Conservation (phyloP, 2,888 invertebrate genomes). For the Phrixothrix hirtus region DNA sequence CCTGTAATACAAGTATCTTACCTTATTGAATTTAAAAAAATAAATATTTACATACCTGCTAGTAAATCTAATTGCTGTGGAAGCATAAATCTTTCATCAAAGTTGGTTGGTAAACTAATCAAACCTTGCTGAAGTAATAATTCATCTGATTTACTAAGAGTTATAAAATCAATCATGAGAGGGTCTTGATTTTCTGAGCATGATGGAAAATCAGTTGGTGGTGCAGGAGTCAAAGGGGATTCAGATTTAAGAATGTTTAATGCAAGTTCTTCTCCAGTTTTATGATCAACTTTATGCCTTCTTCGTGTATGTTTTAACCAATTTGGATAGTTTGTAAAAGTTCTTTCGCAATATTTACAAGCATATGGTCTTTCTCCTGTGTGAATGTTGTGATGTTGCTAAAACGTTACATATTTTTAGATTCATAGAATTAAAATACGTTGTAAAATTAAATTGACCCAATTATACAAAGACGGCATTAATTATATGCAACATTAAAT, state of each 20-base stretch:
- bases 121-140: conserved; percentile 47
- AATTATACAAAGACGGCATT: no score
- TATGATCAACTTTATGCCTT: conserved; percentile 58
- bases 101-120: conserved; percentile 45
- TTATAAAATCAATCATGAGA: conserved; percentile 40
- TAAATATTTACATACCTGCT: conserved; percentile 34
- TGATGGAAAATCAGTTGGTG: conserved; percentile 10
- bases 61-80: conserved; percentile 45
- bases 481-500: no score
- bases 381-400: conserved; percentile 64
- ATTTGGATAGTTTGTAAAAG: conserved; percentile 63
- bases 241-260: conserved; percentile 38
- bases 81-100: conserved; percentile 45
- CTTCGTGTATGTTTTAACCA: conserved; percentile 63
- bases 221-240: conserved; percentile 9
- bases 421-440: no score
- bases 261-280: conserved; percentile 47
- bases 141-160: conserved; percentile 47
- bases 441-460: no score
- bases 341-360: conserved; percentile 61
- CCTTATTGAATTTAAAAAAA: not conserved
- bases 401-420: not conserved
- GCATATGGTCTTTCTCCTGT: conserved; percentile 61
- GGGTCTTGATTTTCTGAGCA: conserved; percentile 28
- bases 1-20: conserved; percentile 22